Base-by-base conservation (phyloP, 2,113 vertebrate species). In the Leucopternis melanops region DNA sequence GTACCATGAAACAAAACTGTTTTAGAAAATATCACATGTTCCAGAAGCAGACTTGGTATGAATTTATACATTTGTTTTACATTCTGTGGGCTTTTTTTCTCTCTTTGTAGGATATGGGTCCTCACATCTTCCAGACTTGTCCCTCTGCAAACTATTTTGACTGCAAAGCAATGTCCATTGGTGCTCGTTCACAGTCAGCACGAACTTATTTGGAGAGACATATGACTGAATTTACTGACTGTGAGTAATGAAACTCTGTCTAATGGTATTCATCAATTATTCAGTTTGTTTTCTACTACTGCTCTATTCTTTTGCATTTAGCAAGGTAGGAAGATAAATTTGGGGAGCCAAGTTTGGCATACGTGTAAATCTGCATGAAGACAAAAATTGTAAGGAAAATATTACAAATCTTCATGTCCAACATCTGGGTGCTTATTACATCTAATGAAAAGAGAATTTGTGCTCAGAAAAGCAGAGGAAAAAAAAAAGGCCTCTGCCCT, bases 91-190 rank as follows among this genome's bases (percentile, higher is more conserved):
- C 3, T 15, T 67, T 49, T 55, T 29, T 54, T 42, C 63, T 79
- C 26, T 77, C 23, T 61, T 93, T 10, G 61, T 92, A 99, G 99
- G 99, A 99, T 94, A 99, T 99, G 98, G 99, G 99, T 25, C 99
- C 99, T 96, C 99, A 99, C 95, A 99, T 99, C 96, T 99, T 99
- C 98, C 99, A 99, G 96, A 99, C 99, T 20, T 99, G 99, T 95
- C 99, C 99, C 3, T 99, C 99, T 71, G 99, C 99, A 27, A 99
- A 99, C 97, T 99, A 99, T 92, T 99, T 99, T 97, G 99, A 99
- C 96, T 99, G 99, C 92, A 99, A 99, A 97, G 99, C 99, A 81
- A 99, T 99, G 99, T 99, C 99, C 75, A 99, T 99, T 73, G 99
- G 99, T 66, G 99, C 99, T 3, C 99, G 99, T 73, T 99, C 99